A percentile compares a stretch with the other conserved stretches of the same genome.
Conservation (phyloP, 2,113 vertebrate species). For the Hiodon tergisus region DNA sequence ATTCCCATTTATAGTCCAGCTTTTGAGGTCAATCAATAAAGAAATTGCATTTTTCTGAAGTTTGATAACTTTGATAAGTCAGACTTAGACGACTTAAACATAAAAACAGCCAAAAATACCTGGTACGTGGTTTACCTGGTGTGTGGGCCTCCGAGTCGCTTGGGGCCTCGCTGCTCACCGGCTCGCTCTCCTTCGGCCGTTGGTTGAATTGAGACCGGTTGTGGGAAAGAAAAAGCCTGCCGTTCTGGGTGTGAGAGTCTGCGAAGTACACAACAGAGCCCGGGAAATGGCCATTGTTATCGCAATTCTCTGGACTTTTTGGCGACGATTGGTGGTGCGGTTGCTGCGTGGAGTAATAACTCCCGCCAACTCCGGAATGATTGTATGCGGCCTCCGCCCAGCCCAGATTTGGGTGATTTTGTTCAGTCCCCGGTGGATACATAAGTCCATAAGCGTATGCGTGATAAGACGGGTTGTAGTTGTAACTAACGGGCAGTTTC, state of each 20-base stretch:
- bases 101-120: too few species aligned
- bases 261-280: conserved; percentile 33
- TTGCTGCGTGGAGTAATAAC: conserved; percentile 32
- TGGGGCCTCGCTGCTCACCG: conserved; percentile 38
- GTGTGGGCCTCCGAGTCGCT: conserved; percentile 55
- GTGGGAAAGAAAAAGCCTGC: conserved; percentile 24
- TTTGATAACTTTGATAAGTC: neutral
- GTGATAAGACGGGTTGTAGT: conserved; percentile 53
- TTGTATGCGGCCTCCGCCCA: conserved; percentile 47
- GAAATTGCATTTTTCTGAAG: neutral
- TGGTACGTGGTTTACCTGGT: conserved; percentile 41
- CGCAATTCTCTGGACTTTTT: conserved; percentile 32
- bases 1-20: neutral
- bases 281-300: conserved; percentile 32
- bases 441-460: conserved; percentile 54
- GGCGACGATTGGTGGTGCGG: conserved; percentile 39
- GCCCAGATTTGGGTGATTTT: conserved; percentile 36
- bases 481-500: conserved; percentile 55
- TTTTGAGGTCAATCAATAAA: neutral
- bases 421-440: conserved; percentile 49
- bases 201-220: conserved; percentile 16
- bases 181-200: conserved; percentile 21
- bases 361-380: conserved; percentile 27
- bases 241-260: conserved; percentile 29
- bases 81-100: neutral